Evolutionary conservation across 2,113 vertebrate species (phyloP).

Genomic region (Colius striatus): DNA sequence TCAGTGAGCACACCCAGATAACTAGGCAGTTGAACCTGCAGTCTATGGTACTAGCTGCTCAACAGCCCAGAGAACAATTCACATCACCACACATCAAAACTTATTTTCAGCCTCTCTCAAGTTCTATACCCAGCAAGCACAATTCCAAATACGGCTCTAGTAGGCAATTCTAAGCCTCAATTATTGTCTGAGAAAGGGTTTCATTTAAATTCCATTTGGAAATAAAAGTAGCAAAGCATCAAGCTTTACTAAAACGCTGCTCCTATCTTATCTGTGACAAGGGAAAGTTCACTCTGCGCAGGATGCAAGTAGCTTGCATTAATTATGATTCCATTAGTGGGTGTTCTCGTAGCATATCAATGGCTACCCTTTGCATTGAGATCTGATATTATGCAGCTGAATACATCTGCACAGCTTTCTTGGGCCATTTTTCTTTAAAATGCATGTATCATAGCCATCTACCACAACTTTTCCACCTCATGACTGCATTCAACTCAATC

Average conservation of each 20-base stretch:
- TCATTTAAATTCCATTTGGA: constrained; percentile 26
- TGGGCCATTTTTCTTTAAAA: constrained; percentile 42
- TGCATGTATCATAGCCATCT: constrained; percentile 32
- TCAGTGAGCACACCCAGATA: not conserved
- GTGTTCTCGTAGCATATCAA: not conserved
- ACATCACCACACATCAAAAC: not conserved
- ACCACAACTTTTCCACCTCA: constrained; percentile 37
- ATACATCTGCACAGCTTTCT: constrained; percentile 39
- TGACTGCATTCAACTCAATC: constrained; percentile 34
- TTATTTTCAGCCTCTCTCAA: not conserved
- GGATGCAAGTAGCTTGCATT: not conserved
- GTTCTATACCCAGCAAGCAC: not conserved
- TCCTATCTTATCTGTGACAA: not conserved
- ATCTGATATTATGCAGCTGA: constrained; percentile 20
- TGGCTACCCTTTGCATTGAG: not conserved
- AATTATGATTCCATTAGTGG: constrained; percentile 12
- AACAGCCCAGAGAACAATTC: not conserved
- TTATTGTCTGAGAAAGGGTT: not conserved
- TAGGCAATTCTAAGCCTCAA: not conserved
- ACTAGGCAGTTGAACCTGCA: not conserved
- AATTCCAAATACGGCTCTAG: not conserved
- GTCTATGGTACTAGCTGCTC: not conserved
- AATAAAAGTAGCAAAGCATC: not conserved
- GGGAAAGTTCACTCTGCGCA: constrained; percentile 15
- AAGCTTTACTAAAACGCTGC: not conserved